Evolutionary conservation across 1,140 invertebrate species (phyloP).

Genomic region (Scaptomyza graminum): DNA sequence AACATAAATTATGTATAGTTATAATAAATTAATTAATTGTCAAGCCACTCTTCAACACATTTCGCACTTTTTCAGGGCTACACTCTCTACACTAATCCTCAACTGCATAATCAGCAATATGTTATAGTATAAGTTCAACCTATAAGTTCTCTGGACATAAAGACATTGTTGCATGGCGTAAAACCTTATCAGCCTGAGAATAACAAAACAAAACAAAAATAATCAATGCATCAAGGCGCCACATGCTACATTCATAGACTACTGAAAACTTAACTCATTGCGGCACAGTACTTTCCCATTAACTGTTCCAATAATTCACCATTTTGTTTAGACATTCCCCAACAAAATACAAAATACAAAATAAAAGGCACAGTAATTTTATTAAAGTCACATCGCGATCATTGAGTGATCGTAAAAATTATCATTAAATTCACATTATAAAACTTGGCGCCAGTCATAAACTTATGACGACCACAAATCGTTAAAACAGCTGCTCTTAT

Average conservation of each 20-base stretch:
- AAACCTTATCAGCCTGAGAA: conserved; percentile 62
- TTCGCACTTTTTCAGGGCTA: conserved; percentile 66
- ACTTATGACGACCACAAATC: conserved; percentile 48
- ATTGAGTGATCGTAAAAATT: conserved; percentile 55
- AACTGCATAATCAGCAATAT: conserved; percentile 18
- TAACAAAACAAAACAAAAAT: conserved; percentile 28
- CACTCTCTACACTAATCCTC: conserved; percentile 30
- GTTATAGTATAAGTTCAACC: conserved; percentile 8
- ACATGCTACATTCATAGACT: background rate
- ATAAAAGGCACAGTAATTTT: background rate
- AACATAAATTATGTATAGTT: conserved; percentile 63
- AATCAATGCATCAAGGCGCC: conserved; percentile 26
- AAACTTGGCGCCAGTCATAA: conserved; percentile 76
- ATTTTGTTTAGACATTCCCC: conserved; percentile 1
- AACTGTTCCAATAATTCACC: background rate
- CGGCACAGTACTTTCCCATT: background rate
- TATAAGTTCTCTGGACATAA: background rate
- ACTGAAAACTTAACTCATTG: conserved; percentile 1
- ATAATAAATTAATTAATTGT: conserved; percentile 54
- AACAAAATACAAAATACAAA: conserved; percentile 10
- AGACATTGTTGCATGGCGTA: background rate
- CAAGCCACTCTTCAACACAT: conserved; percentile 49
- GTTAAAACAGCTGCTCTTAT: conserved; percentile 55
- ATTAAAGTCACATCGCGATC: conserved; percentile 32
- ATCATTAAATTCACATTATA: conserved; percentile 65